Conservation (phyloP, 1,140 invertebrate genomes). For the Drosophila eugracilis region DNA sequence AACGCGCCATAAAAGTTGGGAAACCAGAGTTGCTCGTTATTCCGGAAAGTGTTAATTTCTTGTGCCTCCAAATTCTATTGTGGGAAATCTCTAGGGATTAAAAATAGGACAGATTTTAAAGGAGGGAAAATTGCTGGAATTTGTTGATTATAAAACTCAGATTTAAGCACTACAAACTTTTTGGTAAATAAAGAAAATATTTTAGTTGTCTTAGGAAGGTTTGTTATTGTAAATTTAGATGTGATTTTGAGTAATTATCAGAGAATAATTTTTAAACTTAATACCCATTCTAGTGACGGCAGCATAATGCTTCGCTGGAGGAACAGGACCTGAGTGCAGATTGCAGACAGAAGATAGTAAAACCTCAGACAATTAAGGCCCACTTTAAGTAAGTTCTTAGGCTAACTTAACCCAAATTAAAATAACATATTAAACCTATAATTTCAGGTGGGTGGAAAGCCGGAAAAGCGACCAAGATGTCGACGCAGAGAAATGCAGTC, state of each 20-base stretch:
- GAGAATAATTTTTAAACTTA: too few species aligned
- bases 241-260: too few species aligned
- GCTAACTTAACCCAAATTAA: background rate
- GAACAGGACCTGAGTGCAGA: slow-evolving; percentile 19
- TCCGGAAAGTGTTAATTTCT: slow-evolving; percentile 27
- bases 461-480: slow-evolving; percentile 48
- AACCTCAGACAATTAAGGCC: background rate
- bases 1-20: slow-evolving; percentile 21
- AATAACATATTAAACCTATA: too few species aligned
- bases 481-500: slow-evolving; percentile 45
- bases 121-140: background rate
- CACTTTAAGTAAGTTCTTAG: background rate
- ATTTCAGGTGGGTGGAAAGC: slow-evolving; percentile 9
- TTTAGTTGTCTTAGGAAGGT: background rate
- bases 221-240: too few species aligned
- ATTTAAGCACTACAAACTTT: too few species aligned
- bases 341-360: background rate
- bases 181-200: background rate
- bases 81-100: background rate
- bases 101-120: background rate
- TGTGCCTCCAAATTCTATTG: background rate
- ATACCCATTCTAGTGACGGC: slow-evolving; percentile 34
- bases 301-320: slow-evolving; percentile 25
- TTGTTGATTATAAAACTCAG: background rate
- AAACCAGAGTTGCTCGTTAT: slow-evolving; percentile 5